phyloP scores from a whole-genome alignment of 2,113 vertebrate species.

The Psophia crepitans region DNA sequence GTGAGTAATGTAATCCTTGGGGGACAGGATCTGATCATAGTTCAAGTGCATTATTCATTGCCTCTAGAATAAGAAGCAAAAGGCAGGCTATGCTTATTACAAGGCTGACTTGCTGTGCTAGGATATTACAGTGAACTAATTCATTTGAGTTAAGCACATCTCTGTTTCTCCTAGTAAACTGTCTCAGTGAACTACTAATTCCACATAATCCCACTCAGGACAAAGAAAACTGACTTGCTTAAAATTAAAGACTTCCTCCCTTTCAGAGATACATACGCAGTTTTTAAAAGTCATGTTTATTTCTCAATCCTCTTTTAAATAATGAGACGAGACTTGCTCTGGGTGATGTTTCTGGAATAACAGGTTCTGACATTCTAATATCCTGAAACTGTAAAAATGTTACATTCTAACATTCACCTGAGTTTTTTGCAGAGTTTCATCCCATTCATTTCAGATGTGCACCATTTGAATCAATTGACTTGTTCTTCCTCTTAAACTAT shows the following conservation, averaged over 20 bases:
- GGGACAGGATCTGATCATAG: too few species aligned
- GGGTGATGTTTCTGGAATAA: not conserved
- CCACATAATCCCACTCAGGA: not conserved
- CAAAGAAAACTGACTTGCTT: not conserved
- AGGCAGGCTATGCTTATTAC: not conserved
- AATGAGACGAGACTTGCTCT: not conserved
- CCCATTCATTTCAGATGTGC: not conserved
- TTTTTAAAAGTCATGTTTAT: not conserved
- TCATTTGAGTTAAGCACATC: not conserved
- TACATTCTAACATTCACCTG: not conserved
- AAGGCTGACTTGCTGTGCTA: not conserved
- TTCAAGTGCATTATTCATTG: too few species aligned
- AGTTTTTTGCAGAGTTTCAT: not conserved
- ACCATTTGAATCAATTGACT: not conserved
- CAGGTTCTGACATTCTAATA: not conserved
- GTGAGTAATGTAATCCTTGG: too few species aligned
- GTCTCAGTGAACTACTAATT: not conserved
- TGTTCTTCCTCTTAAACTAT: not conserved
- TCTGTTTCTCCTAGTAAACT: not conserved
- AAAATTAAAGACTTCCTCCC: not conserved
- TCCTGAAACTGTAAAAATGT: not conserved
- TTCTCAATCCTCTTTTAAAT: not conserved
- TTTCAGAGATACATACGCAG: not conserved
- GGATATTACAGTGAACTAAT: not conserved
- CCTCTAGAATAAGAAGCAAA: too few species aligned